These are phyloP conservation scores for Blastobasis adustella DNA, from an alignment of 2,888 invertebrate species.

Conservation along the genomic window DNA sequence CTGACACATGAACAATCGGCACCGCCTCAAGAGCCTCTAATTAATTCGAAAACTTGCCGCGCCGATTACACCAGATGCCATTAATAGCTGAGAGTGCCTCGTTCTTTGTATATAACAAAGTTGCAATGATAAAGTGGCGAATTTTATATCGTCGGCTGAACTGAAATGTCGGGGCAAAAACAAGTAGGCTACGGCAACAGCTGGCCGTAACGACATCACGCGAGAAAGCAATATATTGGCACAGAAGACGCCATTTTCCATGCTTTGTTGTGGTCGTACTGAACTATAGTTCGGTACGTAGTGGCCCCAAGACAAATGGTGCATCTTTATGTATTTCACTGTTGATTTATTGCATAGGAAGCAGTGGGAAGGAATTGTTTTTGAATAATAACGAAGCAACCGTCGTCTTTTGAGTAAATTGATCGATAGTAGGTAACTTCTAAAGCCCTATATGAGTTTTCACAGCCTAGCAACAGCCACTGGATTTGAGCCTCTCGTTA, in stretches of 20 bases:
- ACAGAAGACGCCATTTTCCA: slow-evolving; percentile 59
- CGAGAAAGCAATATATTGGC: slow-evolving; percentile 69
- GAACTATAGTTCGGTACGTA: not conserved
- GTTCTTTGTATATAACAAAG: slow-evolving; percentile 22
- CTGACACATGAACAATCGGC: no score
- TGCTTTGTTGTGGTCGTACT: slow-evolving; percentile 27
- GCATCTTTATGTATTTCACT: no score
- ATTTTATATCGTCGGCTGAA: slow-evolving; percentile 51
- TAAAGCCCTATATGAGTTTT: no score
- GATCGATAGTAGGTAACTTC: no score
- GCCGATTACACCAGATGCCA: slow-evolving; percentile 2
- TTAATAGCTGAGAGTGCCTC: slow-evolving; percentile 3
- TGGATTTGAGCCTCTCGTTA: no score
- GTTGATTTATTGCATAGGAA: no score
- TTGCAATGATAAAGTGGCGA: slow-evolving; percentile 46
- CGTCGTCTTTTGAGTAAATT: no score
- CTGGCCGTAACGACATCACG: slow-evolving; percentile 68
- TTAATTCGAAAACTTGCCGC: not conserved
- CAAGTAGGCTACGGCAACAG: slow-evolving; percentile 55
- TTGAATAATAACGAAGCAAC: no score
- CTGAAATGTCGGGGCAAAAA: slow-evolving; percentile 45
- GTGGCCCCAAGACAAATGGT: no score
- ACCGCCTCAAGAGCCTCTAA: not conserved
- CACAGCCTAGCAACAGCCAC: no score
- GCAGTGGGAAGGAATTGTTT: no score